Evolutionary conservation across 2,797 vertebrate genomes (phyloP), one percentile per base, ranked within the genome.

Genomic region (Myotis findleyi): DNA sequence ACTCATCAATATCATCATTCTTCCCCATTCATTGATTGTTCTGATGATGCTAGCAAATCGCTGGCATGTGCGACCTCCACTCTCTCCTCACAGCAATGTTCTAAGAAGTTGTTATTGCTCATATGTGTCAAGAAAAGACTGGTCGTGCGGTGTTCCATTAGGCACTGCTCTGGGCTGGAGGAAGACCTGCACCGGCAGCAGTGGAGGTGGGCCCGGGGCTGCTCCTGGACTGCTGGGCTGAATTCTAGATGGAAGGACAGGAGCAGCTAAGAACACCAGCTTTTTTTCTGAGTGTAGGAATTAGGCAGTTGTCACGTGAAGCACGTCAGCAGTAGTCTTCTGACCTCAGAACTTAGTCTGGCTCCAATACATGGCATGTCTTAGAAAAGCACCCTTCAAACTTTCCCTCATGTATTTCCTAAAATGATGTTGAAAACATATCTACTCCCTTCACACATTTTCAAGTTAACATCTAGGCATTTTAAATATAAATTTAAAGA

Each of bases 401-500:
- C 18, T 33, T 85, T 49, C 27, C 30, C 20, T 86, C 30, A n/a
- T 21, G 18, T 2, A 84, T 16, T 71, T 87, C 16, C 6, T 66
- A 51, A 77, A 95, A 49, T 49, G 76, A 73, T 82, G 94, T 27
- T 93, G 27, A 73, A 93, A 89, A 77, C 38, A 23, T 49, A 81
- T 14, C n/a, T 33, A 69, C 10, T 17, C 18, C 82, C 73, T 94
- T 94, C 57, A 83, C 21, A 69, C 41, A 89, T 64, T 87, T 91
- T 66, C 41, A 87, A 87, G 59, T 89, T 81, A 81, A 38, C 30
- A 89, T 75, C 66, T 66, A 91, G 33, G 89, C 51, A 59, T 59
- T 77, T 90, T 87, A 87, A 86, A 75, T 23, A 57, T 41, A 64
- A 83, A 93, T 81, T 41, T 87, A 91, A 55, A 85, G 27, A 88